Evolutionary conservation across 2,888 invertebrate species (phyloP).

Genomic region (Ormyrus pomaceus): DNA sequence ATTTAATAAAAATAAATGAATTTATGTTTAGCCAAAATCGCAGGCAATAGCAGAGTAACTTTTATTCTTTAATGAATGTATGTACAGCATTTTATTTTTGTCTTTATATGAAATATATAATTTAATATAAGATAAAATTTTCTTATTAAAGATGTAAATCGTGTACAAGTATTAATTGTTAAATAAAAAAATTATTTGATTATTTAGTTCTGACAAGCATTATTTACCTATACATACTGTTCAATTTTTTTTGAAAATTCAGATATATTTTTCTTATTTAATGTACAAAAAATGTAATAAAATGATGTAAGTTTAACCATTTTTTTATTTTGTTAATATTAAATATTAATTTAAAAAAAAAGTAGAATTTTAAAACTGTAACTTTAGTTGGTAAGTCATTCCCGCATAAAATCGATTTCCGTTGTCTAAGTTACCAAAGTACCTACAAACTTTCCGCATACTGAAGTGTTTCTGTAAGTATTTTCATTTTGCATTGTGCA

Average conservation of each 20-base stretch:
- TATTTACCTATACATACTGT: slow-evolving; percentile 17
- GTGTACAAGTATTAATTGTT: slow-evolving; percentile 48
- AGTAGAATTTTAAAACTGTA: neutral
- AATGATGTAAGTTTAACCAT: no score
- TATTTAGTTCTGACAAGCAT: slow-evolving; percentile 16
- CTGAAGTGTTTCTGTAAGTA: no score
- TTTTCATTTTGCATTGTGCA: no score
- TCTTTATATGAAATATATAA: slow-evolving; percentile 32
- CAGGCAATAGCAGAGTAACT: slow-evolving; percentile 65
- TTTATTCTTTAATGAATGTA: slow-evolving; percentile 32
- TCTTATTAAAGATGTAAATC: slow-evolving; percentile 46
- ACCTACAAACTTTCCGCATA: neutral
- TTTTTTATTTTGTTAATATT: no score
- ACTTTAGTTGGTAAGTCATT: neutral
- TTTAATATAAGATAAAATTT: slow-evolving; percentile 41
- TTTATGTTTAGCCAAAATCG: slow-evolving; percentile 69
- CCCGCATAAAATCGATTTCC: slow-evolving; percentile 20
- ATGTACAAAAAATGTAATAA: no score
- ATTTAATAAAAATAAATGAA: slow-evolving; percentile 4
- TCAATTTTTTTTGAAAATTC: slow-evolving; percentile 38
- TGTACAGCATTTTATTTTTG: slow-evolving; percentile 59
- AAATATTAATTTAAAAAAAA: no score
- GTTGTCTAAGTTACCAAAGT: slow-evolving; percentile 44
- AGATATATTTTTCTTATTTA: neutral
- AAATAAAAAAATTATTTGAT: slow-evolving; percentile 33